Base-by-base conservation (phyloP, 2,888 invertebrate species). In the Drosophila subquinaria region DNA sequence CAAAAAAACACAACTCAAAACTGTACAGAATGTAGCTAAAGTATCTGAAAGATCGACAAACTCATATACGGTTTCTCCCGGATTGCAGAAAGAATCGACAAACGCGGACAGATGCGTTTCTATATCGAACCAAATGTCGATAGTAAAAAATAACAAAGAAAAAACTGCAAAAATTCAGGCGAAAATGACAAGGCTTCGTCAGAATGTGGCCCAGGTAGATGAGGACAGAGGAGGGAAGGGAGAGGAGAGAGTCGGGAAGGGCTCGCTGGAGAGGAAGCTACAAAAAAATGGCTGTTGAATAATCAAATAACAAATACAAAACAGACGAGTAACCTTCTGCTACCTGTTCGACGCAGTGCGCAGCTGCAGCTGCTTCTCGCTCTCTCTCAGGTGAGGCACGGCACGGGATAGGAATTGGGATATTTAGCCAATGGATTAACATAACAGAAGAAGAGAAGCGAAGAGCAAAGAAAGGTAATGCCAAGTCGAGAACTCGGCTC, bases 401-500 rank as follows among this genome's bases (percentile, higher is more conserved):
- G 67, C 77, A 63, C 71, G 72, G 70, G 68, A 62, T 65, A 38
- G 65, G 48, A 20, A 36, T 38, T 47, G 45, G 61, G 76, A 60
- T 80, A 67, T 81, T 84, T 78, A 72, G 78, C 66, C 82, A 69
- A 66, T 79, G 81, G 86, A 86, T 87, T 89, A 89, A 81, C 85
- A 87, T 82, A 74, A 68, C 59, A 76, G 76, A 1, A 17, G 17
- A 17, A 30, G 30, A 56, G 27, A 23, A 45, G 27, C 11, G 35
- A 4, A 45, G 20, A 35, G 45, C 8, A 65, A 48, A 43, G 50
- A 73, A 66, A 79, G 73, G 71, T 64, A 70, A 72, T 72, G 72
- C 71, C 83, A 81, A 57, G 70, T 50, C 51, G 70, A 83, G 84
- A 81, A 56, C 76, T 23, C 38, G 57, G 62, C 66, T 74, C 65